Base-by-base conservation (phyloP, 2,888 invertebrate genomes). In the Panopea generosa region DNA sequence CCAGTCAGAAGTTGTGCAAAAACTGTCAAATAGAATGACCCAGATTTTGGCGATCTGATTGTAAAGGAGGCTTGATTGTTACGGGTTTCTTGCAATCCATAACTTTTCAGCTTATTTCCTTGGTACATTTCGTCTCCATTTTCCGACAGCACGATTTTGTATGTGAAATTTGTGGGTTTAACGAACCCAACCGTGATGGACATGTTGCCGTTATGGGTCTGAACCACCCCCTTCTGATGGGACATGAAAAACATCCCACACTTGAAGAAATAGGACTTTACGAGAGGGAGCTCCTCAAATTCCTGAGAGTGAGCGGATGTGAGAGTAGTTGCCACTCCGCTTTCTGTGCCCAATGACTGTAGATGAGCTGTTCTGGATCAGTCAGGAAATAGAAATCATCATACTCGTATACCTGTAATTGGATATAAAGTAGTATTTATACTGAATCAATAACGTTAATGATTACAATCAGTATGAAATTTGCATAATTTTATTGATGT, bases 351-450 rank as follows among this genome's bases (percentile, higher is more conserved):
- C 90, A 92, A 82, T 92, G 92, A 72, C 91, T 91, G 90, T 91
- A 92, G 80, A 92, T 89, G 59, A 92, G 86, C 76, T 92, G 90
- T 50, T 98, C 96, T 0, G 99, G 98, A 93, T 99, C 99, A 27
- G 99, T 99, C 90, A 99, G 94, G 95, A 99, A 99, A 94, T 99
- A 99, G 93, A 99, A 99, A 93, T 99, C 99, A 92, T 99, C 99
- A 93, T 99, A 99, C 93, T 99, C 99, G 93, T 99, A 99, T 91
- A 91, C 90, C 90, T 90, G 82, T 0, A 83, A 68, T 33, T 47
- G 61, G 45, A 40, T 33, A 57, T 24, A 0, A 11, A 33, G n/a
- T n/a, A n/a, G n/a, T n/a, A n/a, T n/a, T n/a, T n/a, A n/a, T n/a
- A n/a, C n/a, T n/a, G n/a, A n/a, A n/a, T n/a, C n/a, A n/a, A n/a